Conservation (phyloP, 2,797 vertebrate genomes). For the Eulemur mongoz region DNA sequence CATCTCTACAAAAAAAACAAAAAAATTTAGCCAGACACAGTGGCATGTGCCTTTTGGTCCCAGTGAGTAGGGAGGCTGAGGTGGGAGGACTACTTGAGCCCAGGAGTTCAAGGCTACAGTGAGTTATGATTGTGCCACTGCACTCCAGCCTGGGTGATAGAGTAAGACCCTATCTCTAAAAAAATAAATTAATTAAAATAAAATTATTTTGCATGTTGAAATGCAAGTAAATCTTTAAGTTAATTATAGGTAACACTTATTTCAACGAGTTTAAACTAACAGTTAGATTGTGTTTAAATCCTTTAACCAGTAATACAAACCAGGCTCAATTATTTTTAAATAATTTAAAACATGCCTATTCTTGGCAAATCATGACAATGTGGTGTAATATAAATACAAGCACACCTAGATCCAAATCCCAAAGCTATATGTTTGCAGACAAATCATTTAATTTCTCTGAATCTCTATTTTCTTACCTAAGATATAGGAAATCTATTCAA, state of each 20-base stretch:
- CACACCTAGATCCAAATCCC: slow-evolving; percentile 24
- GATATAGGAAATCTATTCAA: slow-evolving; percentile 21
- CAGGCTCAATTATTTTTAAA: slow-evolving; percentile 51
- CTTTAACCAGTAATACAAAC: slow-evolving; percentile 45
- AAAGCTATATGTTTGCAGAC: not conserved
- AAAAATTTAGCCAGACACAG: not conserved
- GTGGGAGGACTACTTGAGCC: not conserved
- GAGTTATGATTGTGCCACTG: not conserved
- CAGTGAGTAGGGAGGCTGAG: not conserved
- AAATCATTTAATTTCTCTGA: slow-evolving; percentile 50
- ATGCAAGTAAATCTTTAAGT: slow-evolving; percentile 8
- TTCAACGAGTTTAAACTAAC: slow-evolving; percentile 43
- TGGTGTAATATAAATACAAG: slow-evolving; percentile 15
- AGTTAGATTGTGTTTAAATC: slow-evolving; percentile 44
- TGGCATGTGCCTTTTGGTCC: not conserved
- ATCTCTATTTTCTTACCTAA: slow-evolving; percentile 35
- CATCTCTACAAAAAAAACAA: not conserved
- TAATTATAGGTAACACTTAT: slow-evolving; percentile 38
- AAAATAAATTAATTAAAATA: not conserved
- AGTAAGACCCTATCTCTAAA: not conserved
- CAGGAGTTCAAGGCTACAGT: not conserved
- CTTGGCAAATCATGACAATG: not conserved
- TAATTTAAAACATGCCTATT: slow-evolving; percentile 57
- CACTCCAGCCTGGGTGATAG: not conserved
- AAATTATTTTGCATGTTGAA: not conserved